Base-by-base conservation (phyloP, 2,797 vertebrate genomes). In the Oryzias sinensis region DNA sequence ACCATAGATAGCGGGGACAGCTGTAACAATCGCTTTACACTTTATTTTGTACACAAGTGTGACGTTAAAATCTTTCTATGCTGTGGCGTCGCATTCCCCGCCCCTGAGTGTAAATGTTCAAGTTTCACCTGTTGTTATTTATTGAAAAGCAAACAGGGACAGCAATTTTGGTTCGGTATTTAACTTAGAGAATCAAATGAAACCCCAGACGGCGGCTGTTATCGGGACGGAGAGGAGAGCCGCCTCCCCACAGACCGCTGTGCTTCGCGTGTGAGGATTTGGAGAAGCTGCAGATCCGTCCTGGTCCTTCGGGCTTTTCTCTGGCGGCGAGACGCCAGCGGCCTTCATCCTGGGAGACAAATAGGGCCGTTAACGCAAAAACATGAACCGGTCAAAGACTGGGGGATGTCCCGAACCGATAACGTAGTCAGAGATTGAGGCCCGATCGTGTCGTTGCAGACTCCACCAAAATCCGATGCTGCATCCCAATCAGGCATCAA, bases 91-190 rank as follows among this genome's bases (percentile, higher is more conserved):
- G 63, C 75, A 65, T 72, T 77, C 81, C 89, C 62, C 74, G 14
- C 88, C 90, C 90, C 90, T 91, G 89, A 91, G 90, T 85, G 85
- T 86, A 88, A 37, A 91, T 80, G 82, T 92, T 92, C 91, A 92
- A 92, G 90, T 92, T 87, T 90, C 77, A 82, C 81, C 82, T 57
- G 80, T 81, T 86, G 80, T 74, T 70, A 82, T 78, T 82, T 88
- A 75, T 63, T 20, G 67, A 83, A 71, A 89, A 62, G 74, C 82
- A 87, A 75, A 87, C 73, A 59, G 63, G 71, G 84, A 84, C 80
- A 62, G 68, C 70, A 78, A 87, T 81, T 84, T 85, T 53, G 73
- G 83, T 85, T 88, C 83, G 79, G 76, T 87, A 82, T 87, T 83
- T 90, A 90, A 90, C 92, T 91, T 89, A 90, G 68, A 73, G 82